Evolutionary conservation across 2,113 vertebrate genomes (phyloP).

Genomic region (Coturnix japonica): DNA sequence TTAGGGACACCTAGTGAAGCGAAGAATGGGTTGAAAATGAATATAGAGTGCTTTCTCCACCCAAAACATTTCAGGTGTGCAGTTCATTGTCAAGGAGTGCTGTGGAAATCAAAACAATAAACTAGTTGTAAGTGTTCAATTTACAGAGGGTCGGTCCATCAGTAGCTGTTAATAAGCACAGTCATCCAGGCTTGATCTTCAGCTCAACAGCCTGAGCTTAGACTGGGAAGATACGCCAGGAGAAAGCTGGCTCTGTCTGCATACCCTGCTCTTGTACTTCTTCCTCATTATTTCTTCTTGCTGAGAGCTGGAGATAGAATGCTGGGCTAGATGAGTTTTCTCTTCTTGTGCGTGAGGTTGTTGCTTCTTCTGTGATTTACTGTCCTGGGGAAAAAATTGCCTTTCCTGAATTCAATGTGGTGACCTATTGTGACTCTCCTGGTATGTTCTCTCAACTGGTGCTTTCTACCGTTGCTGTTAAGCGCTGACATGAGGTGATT

Average conservation of each 20-base stretch:
- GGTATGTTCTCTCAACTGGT: neutral
- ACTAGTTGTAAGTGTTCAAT: neutral
- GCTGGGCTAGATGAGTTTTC: neutral
- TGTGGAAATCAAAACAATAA: neutral
- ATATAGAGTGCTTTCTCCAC: neutral
- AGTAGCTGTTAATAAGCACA: neutral
- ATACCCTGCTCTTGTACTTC: neutral
- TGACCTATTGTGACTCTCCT: neutral
- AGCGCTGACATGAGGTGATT: neutral
- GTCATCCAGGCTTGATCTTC: neutral
- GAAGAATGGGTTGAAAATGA: neutral
- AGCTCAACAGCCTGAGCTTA: neutral
- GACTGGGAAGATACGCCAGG: neutral
- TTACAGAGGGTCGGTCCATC: neutral
- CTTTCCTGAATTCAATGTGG: neutral
- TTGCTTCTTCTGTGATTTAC: neutral
- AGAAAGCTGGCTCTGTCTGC: neutral
- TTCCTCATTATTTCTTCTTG: neutral
- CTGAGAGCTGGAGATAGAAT: neutral
- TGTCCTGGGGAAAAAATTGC: neutral
- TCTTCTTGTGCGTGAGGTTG: neutral
- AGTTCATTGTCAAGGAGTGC: neutral
- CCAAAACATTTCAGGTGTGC: neutral
- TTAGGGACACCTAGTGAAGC: neutral
- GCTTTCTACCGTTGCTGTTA: neutral